Conservation (phyloP, 2,888 invertebrate genomes). For the Oegoconia quadripuncta region DNA sequence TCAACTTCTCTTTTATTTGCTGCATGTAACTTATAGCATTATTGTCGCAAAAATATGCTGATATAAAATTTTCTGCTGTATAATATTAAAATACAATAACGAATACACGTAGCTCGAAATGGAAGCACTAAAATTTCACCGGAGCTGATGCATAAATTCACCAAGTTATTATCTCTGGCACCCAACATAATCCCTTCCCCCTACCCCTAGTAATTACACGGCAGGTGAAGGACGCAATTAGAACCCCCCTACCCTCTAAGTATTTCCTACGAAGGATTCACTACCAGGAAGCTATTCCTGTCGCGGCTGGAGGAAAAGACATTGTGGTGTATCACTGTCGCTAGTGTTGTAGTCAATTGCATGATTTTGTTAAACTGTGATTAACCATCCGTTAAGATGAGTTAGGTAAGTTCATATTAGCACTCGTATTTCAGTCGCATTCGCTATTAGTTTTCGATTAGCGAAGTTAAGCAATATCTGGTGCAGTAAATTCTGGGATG, state of each 20-base stretch:
- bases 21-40: too few species aligned
- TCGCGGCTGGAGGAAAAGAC: constrained; percentile 13
- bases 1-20: too few species aligned
- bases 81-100: neutral
- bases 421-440: too few species aligned
- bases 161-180: neutral
- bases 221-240: constrained; percentile 36
- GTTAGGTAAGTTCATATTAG: too few species aligned
- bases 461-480: too few species aligned
- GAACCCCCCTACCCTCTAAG: constrained; percentile 22
- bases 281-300: constrained; percentile 37
- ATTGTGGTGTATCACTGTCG: constrained; percentile 4
- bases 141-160: constrained; percentile 1
- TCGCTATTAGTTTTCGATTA: too few species aligned
- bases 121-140: too few species aligned
- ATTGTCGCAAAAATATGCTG: too few species aligned
- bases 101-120: too few species aligned
- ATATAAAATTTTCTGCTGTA: too few species aligned
- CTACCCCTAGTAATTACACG: constrained; percentile 33
- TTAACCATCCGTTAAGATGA: too few species aligned
- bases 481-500: too few species aligned
- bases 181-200: constrained; percentile 23
- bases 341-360: neutral
- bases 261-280: constrained; percentile 26
- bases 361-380: neutral